Evolutionary conservation across 1,140 invertebrate genomes (phyloP).

Genomic region (Cherax destructor): DNA sequence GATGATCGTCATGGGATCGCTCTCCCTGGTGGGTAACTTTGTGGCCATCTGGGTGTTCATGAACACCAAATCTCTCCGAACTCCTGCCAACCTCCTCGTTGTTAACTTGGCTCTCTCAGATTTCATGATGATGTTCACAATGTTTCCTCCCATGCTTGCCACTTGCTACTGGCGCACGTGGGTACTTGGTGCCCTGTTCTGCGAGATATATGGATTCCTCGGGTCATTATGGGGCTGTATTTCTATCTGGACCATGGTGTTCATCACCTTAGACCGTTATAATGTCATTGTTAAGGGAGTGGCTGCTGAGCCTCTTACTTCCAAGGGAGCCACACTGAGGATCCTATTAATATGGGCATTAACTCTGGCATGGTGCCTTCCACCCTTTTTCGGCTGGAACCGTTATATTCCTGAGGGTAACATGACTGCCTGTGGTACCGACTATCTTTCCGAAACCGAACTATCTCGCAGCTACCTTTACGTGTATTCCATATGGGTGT

Average conservation of each 20-base stretch:
- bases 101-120: slow-evolving; percentile 57
- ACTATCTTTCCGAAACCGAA: not conserved
- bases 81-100: slow-evolving; percentile 47
- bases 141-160: slow-evolving; percentile 44
- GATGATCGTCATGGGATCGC: slow-evolving; percentile 33
- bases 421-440: not conserved
- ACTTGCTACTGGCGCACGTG: slow-evolving; percentile 54
- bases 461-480: not conserved
- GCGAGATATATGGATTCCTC: slow-evolving; percentile 26
- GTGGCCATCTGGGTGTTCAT: slow-evolving; percentile 55
- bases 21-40: slow-evolving; percentile 29
- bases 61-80: slow-evolving; percentile 41
- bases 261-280: slow-evolving; percentile 38
- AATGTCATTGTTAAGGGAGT: slow-evolving; percentile 29
- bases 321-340: not conserved
- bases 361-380: not conserved
- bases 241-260: slow-evolving; percentile 28
- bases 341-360: not conserved
- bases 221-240: slow-evolving; percentile 7
- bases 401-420: not conserved
- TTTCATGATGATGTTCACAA: slow-evolving; percentile 56
- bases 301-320: not conserved
- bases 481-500: not conserved
- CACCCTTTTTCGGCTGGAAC: slow-evolving; percentile 9
- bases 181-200: slow-evolving; percentile 42